Evolutionary conservation across 2,888 invertebrate species (phyloP), one percentile per base, ranked within the genome.

Genomic region (Elmis aenea): DNA sequence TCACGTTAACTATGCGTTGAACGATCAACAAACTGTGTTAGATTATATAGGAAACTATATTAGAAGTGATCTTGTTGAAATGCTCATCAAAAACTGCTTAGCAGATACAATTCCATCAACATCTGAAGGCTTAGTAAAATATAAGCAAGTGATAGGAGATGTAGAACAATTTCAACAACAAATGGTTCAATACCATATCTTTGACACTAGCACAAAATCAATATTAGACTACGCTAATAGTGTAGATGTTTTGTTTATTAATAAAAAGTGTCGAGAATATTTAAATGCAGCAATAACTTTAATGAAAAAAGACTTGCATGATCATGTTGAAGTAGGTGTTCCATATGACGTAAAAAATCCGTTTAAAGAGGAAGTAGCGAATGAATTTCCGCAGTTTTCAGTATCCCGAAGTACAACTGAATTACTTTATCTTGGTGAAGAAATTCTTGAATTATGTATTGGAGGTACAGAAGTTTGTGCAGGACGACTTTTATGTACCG

Each of bases 271-370:
- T 48, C 76, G 81, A 53, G 76, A 81, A 47, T 80, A 86, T 45
- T 63, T 86, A 34, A 75, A 77, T 35, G 72, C 71, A 29, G 87
- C 90, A 0, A 71, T 81, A 20, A 70, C 66, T 40, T 78, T 91
- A 26, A 87, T 91, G 79, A 75, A 79, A 33, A 83, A 85, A 57
- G 88, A 91, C 64, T 72, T 92, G 32, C 87, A 90, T 62, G 76
- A 81, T 46, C 81, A 83, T 51, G 74, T 79, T 8, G 64, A 76
- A 57, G 66, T 68, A 23, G 73, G 74, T 37, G 68, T 66, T 12
- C 59, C 73, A 30, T 58, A 62, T 39, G 61, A 71, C 33, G 58
- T 71, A 26, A 22, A 13, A 11, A 66, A 70, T 27, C 68, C 69
- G 3, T 63, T 73, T 21, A 70, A 72, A 25, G 66, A 67, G 33